Base-by-base conservation (phyloP, 2,888 invertebrate species). In the Cerastis rubricosa region DNA sequence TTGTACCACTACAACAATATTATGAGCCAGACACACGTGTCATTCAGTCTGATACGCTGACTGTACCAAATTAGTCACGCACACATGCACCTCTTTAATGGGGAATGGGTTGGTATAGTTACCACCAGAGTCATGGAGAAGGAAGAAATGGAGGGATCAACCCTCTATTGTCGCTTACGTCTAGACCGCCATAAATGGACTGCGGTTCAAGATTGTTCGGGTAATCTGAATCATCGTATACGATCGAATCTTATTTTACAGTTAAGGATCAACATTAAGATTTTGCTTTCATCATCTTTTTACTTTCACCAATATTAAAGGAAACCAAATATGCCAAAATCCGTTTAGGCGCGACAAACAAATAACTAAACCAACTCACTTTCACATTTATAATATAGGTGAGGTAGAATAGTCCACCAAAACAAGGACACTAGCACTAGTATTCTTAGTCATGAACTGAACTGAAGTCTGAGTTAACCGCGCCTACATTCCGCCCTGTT, bases 31-130 rank as follows among this genome's bases (percentile, higher is more conserved):
- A 89, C 89, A 91, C 93, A 93, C 94, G 94, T 93, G 94, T 89
- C 92, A 86, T 88, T 86, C 78, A 78, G 87, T 61, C 79, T 87
- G 79, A 80, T 86, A 83, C 49, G 63, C 84, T 81, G 78, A 83
- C 89, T 86, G 89, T 87, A 85, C 82, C 63, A 88, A 86, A 93
- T 94, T 94, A 93, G 94, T 93, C 88, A 92, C 93, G 93, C 93
- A 93, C 94, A 94, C 93, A 94, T 94, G 94, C 92, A 89, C 89
- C 85, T 84, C 81, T 91, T 88, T 93, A 93, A 93, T 92, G 88
- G 91, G 92, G 89, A 89, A 86, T 85, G 81, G 68, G 81, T 88
- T 87, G 82, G 83, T 85, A 80, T 86, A 76, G 88, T 86, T 78
- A 85, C 76, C 61, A 76, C 47, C 40, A 51, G 19, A 47, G 6